Evolutionary conservation across 1,140 invertebrate species (phyloP).

Genomic region (Eurosta solidaginis): DNA sequence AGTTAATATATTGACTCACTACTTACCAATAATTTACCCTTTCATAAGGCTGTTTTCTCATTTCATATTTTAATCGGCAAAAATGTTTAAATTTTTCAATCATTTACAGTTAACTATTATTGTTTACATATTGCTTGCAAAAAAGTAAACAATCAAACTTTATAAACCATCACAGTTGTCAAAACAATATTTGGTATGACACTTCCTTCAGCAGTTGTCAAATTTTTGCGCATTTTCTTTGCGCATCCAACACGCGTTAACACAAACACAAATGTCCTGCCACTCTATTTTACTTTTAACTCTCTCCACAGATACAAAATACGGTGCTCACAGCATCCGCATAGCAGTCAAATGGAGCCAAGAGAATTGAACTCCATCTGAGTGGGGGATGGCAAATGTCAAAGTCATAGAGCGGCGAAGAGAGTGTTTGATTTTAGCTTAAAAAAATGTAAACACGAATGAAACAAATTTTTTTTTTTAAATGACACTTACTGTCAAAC

Average conservation of each 20-base stretch:
- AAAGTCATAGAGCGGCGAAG: neutral
- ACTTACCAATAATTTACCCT: conserved; percentile 20
- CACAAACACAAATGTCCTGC: neutral
- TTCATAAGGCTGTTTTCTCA: neutral
- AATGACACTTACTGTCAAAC: neutral
- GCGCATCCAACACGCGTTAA: neutral
- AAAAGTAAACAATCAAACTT: conserved; percentile 10
- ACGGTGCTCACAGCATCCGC: conserved; percentile 4
- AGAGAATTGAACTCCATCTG: neutral
- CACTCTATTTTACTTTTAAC: neutral
- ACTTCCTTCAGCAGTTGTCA: neutral
- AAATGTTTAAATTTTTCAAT: neutral
- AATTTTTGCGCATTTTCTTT: neutral
- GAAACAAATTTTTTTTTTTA: neutral
- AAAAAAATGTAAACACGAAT: conserved; percentile 18
- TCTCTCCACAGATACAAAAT: too few relatives aligned
- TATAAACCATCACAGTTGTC: neutral
- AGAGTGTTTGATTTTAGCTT: neutral
- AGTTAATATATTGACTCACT: neutral
- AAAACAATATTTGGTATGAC: conserved; percentile 1
- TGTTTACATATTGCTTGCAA: neutral
- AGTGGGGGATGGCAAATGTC: neutral
- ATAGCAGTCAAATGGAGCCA: neutral
- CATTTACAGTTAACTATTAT: neutral
- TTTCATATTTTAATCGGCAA: neutral